Conservation (phyloP, 2,888 invertebrate species). For the Bugula neritina region DNA sequence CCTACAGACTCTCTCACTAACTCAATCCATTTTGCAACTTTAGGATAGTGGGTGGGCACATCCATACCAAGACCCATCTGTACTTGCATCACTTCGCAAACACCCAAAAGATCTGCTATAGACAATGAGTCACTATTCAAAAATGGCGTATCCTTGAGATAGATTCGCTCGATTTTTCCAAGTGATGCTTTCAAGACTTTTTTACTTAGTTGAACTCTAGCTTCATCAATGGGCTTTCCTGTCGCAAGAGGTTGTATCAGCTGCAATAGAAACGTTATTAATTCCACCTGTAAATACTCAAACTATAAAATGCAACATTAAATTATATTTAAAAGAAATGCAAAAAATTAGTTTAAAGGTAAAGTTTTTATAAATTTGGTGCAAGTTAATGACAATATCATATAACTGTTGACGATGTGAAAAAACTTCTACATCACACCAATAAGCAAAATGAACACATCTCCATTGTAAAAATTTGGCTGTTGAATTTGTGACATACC, state of each 20-base stretch:
- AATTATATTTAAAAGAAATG: no score
- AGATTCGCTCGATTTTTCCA: conserved; percentile 37
- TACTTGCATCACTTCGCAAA: conserved; percentile 46
- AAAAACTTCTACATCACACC: no score
- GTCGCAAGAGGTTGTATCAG: conserved; percentile 39
- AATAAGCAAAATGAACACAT: no score
- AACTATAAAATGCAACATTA: no score
- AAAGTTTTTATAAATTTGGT: no score
- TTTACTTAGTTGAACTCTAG: conserved; percentile 36
- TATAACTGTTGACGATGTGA: no score
- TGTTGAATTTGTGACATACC: no score
- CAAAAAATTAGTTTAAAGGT: no score
- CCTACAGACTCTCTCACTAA: conserved; percentile 36
- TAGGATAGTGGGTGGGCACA: conserved; percentile 36
- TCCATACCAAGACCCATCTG: conserved; percentile 39
- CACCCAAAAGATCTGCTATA: conserved; percentile 45
- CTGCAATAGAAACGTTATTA: conserved; percentile 53
- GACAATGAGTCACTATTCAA: conserved; percentile 41
- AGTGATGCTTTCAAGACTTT: conserved; percentile 30
- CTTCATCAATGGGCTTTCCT: conserved; percentile 37
- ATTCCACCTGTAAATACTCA: no score
- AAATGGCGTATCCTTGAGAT: conserved; percentile 39
- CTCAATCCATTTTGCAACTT: conserved; percentile 40
- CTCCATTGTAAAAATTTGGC: no score
- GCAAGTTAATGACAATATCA: no score